Percentiles rank a stretch among this genome's conserved stretches.
Evolutionary conservation across 2,113 vertebrate species (phyloP).

Genomic region (Neolamprologus caudopunctatus): DNA sequence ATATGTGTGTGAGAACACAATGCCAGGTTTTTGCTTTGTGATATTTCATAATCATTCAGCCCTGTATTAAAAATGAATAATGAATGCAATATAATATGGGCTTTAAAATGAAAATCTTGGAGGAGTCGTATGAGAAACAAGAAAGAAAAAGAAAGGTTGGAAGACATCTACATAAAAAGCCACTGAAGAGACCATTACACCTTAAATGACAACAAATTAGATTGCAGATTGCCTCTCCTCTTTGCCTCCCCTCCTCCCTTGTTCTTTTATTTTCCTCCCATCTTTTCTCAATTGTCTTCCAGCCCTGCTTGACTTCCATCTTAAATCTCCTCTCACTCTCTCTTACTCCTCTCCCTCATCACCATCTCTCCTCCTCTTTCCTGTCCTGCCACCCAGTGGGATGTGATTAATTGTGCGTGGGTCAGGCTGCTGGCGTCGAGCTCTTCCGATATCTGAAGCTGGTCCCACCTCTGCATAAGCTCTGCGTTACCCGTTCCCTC

Average conservation of each 20-base stretch:
- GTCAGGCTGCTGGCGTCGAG: conserved; percentile 32
- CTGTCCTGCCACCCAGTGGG: conserved; percentile 40
- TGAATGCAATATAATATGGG: not conserved
- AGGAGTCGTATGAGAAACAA: not conserved
- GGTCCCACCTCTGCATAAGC: conserved; percentile 28
- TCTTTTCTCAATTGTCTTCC: conserved; percentile 7
- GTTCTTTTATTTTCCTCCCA: not conserved
- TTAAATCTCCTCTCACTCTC: not conserved
- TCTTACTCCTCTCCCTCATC: not conserved
- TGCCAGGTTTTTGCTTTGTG: not conserved
- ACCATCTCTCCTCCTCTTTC: not conserved
- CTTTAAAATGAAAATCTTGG: not conserved
- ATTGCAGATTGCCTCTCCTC: conserved; percentile 30
- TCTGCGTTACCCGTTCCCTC: not conserved
- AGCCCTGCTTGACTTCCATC: conserved; percentile 14
- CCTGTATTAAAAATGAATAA: not conserved
- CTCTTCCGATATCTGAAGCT: conserved; percentile 15
- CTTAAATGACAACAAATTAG: conserved; percentile 59
- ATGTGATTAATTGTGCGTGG: conserved; percentile 60
- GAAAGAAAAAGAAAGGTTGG: not conserved
- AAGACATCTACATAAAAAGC: not conserved
- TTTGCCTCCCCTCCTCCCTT: not conserved
- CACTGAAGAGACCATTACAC: conserved; percentile 54
- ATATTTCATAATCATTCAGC: not conserved
- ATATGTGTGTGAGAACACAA: not conserved